A percentile compares a stretch with the other conserved stretches of the same genome.
phyloP scores from a whole-genome alignment of 2,888 invertebrate genomes.

The Polydesmus complanatus region DNA sequence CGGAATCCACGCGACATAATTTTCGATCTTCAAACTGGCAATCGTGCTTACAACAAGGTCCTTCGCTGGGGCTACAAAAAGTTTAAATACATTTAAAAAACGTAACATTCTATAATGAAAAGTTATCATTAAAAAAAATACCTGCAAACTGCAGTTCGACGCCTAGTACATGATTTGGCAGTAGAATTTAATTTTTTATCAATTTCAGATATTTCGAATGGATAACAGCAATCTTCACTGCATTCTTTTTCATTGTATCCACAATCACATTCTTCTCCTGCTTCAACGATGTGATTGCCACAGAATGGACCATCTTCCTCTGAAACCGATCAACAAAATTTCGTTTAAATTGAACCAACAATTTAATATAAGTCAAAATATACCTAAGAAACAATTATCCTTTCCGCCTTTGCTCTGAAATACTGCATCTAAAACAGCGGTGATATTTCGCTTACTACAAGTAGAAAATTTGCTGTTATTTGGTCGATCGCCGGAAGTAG shows the following conservation, averaged over 20 bases:
- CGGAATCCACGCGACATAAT: constrained; percentile 35
- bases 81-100: constrained; percentile 10
- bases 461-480: constrained; percentile 96
- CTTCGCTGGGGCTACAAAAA: constrained; percentile 76
- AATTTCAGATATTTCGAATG: constrained; percentile 50
- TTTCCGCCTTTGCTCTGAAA: constrained; percentile 65
- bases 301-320: constrained; percentile 91
- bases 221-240: constrained; percentile 69
- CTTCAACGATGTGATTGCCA: constrained; percentile 97
- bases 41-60: constrained; percentile 78
- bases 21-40: constrained; percentile 47
- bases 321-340: constrained; percentile 23
- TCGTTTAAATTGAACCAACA: neutral
- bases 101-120: neutral
- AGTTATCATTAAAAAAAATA: constrained; percentile 26
- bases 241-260: constrained; percentile 88
- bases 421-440: constrained; percentile 82
- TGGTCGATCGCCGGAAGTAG: constrained; percentile 92
- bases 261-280: constrained; percentile 95
- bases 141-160: constrained; percentile 66
- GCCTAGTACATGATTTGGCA: constrained; percentile 66
- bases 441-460: constrained; percentile 90
- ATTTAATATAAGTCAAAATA: neutral
- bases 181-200: constrained; percentile 44
- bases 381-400: constrained; percentile 75